phyloP scores from a whole-genome alignment of 2,888 invertebrate species.

The Tetragonula carbonaria region DNA sequence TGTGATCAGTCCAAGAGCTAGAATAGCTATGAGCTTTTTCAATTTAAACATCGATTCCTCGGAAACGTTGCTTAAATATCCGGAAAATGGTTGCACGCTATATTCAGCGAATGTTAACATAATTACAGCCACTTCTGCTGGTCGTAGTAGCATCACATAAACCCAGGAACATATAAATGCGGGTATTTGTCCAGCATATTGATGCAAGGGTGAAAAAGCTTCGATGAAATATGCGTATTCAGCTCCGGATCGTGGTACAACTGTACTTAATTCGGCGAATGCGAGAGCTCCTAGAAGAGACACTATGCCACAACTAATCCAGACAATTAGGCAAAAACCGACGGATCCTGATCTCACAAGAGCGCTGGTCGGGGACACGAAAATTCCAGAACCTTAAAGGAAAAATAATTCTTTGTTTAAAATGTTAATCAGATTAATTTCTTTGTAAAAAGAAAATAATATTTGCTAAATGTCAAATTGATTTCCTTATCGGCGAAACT shows the following conservation, averaged over 20 bases:
- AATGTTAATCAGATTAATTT: not conserved
- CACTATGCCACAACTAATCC: constrained; percentile 91
- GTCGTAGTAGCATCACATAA: constrained; percentile 89
- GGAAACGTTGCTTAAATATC: constrained; percentile 82
- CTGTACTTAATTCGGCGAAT: constrained; percentile 92
- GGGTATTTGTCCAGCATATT: constrained; percentile 89
- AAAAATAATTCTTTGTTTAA: not conserved
- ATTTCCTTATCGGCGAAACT: not conserved
- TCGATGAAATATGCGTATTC: constrained; percentile 92
- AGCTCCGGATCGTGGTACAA: constrained; percentile 91
- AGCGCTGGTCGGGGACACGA: constrained; percentile 92
- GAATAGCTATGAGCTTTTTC: constrained; percentile 87
- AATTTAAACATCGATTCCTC: constrained; percentile 82
- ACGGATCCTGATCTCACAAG: constrained; percentile 91
- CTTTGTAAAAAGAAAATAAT: not conserved
- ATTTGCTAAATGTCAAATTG: not conserved
- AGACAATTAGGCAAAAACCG: constrained; percentile 91
- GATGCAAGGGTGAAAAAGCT: constrained; percentile 88
- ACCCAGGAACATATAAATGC: constrained; percentile 92
- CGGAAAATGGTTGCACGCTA: constrained; percentile 88
- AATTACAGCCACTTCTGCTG: constrained; percentile 92
- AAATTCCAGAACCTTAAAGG: constrained; percentile 90
- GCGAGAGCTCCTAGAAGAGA: constrained; percentile 92
- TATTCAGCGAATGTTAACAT: constrained; percentile 92
- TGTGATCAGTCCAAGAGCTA: constrained; percentile 89